Evolutionary conservation across 2,888 invertebrate genomes (phyloP).

Genomic region (Plebejus anna): DNA sequence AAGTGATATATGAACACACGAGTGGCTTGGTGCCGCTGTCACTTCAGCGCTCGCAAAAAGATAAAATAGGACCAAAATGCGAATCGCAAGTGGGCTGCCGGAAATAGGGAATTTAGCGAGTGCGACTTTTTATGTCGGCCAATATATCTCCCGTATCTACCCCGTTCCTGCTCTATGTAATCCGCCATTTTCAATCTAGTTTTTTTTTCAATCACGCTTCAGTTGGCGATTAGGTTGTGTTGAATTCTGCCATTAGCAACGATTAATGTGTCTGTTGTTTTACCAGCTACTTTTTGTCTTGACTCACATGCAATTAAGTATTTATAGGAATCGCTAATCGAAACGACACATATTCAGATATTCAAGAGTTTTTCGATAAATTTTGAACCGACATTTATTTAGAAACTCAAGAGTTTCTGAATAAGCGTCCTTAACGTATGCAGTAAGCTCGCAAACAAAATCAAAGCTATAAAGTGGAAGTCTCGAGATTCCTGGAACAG

Average conservation of each 20-base stretch:
- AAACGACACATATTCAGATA: no score
- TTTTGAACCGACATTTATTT: not conserved
- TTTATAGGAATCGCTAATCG: no score
- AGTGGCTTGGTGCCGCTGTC: constrained; percentile 76
- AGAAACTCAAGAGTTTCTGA: not conserved
- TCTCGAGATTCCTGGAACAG: not conserved
- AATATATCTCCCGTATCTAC: constrained; percentile 76
- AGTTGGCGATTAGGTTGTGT: constrained; percentile 1
- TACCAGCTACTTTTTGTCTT: not conserved
- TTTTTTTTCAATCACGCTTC: constrained; percentile 33
- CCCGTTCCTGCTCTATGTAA: constrained; percentile 77
- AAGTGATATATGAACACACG: constrained; percentile 77
- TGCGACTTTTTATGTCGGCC: constrained; percentile 72
- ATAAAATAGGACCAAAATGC: constrained; percentile 77
- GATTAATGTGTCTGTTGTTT: not conserved
- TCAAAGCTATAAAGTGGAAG: not conserved
- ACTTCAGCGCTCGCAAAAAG: constrained; percentile 73
- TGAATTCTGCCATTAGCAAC: not conserved
- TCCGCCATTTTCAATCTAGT: constrained; percentile 69
- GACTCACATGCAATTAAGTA: not conserved
- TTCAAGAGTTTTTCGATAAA: no score
- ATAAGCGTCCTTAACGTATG: not conserved
- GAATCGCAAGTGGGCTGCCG: constrained; percentile 76
- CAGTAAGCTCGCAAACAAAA: constrained; percentile 11
- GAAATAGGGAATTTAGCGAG: constrained; percentile 75